Evolutionary conservation across 2,113 vertebrate genomes (phyloP), one percentile per base, ranked within the genome.

Genomic region (Ptyas mucosa): DNA sequence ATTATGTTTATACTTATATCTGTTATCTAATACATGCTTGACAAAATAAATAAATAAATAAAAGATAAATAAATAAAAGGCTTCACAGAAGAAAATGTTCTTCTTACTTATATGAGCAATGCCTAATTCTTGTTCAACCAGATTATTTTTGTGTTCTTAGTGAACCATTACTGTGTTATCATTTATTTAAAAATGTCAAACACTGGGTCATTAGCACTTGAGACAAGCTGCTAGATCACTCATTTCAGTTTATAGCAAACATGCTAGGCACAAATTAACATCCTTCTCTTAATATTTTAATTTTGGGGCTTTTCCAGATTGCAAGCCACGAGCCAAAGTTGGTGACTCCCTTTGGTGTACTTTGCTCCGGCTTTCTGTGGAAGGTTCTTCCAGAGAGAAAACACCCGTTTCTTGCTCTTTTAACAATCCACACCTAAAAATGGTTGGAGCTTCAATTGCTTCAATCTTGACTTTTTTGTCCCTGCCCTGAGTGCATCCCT

Each of bases 211-310:
- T 51, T 15, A 24, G 57, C 87, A 85, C 34, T 85, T 85, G 75
- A 69, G 29, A 34, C 64, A 85, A 89, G 11, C 23, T 87, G 81
- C 9, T 87, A 15, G 57, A 87, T 93, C n/a, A 51, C 23, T 64
- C 51, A 64, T 93, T 64, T 53, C 55, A 90, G 81, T 93, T 93
- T 87, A 90, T 93, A 87, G 39, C 55, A 86, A 89, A 86, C 49
- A 18, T 12, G 55, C 46, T 64, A 49, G 92, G 52, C 49, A 93
- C 55, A 61, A 34, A 93, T 93, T 90, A 90, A 90, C 81, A 87
- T 34, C n/a, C 5, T 93, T 90, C 92, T 53, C 81, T 93, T 90
- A 64, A 93, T 93, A 57, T 90, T 89, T 49, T 53, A 46, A 85
- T 52, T 86, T 75, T 20, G 53, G 6, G 21, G 8, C 57, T 52